phyloP scores from a whole-genome alignment of 2,113 vertebrate genomes.

The Riparia riparia region DNA sequence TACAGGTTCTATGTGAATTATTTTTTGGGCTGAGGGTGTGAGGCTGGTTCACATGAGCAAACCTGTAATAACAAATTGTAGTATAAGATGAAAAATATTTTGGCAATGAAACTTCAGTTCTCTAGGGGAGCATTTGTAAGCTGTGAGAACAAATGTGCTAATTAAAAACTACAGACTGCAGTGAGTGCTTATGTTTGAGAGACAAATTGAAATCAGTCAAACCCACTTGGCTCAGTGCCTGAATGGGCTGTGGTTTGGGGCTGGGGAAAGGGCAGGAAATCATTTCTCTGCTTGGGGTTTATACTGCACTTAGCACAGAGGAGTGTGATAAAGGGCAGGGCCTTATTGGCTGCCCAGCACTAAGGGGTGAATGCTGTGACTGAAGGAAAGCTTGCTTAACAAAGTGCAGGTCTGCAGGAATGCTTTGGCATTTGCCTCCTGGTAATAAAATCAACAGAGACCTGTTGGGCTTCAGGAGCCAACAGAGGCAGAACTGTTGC shows the following conservation, averaged over 20 bases:
- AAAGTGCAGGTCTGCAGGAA: not conserved
- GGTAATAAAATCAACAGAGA: constrained; percentile 8
- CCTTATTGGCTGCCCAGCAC: not conserved
- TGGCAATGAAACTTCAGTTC: constrained; percentile 4
- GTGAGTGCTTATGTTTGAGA: not conserved
- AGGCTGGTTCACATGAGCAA: not conserved
- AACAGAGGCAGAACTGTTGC: not conserved
- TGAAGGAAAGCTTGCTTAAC: not conserved
- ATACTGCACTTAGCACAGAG: not conserved
- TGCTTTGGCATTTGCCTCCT: not conserved
- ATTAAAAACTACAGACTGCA: constrained; percentile 24
- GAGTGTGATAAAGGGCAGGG: not conserved
- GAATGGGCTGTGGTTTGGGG: not conserved
- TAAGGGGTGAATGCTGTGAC: not conserved
- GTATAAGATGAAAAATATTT: constrained; percentile 2
- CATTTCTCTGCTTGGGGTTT: not conserved
- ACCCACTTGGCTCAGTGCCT: not conserved
- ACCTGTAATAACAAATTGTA: constrained; percentile 30
- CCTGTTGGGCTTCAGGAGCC: not conserved
- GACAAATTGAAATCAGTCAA: not conserved
- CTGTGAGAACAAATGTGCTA: constrained; percentile 45
- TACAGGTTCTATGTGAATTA: not conserved
- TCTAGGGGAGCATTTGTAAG: constrained; percentile 12
- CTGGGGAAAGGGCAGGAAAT: not conserved
- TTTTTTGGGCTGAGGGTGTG: not conserved